Base-by-base conservation (phyloP, 2,113 vertebrate genomes). In the Neopipo cinnamomea region DNA sequence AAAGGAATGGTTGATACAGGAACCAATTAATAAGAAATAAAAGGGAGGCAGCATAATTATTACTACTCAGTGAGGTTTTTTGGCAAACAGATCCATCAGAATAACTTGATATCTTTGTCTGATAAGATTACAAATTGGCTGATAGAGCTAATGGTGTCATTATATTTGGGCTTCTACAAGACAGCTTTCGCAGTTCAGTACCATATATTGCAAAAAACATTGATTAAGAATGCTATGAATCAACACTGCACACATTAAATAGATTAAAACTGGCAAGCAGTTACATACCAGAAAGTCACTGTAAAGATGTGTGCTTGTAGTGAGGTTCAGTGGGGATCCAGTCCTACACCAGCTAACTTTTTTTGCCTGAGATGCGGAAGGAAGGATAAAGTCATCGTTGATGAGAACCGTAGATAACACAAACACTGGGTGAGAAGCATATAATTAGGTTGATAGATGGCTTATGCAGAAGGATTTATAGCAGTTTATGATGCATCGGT, bases 161-260 rank as follows among this genome's bases (percentile, higher is more conserved):
- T 95, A 89, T 95, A 95, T 94, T 95, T 87, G 94, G 94, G 31
- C 44, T 94, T 87, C 89, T 65, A 61, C 44, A 41, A 47, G 86
- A 41, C 5, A 8, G 59, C 62, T 76, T 50, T 59, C 28, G 21
- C 31, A 66, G 41, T 67, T 67, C 65, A 89, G n/a, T 78, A 65
- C 91, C 84, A 89, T 92, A 82, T 95, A 95, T 52, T 95, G 92
- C 86, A 91, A 79, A 94, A 88, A 84, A 25, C 0, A 0, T 35
- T 59, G 68, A 55, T 65, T 52, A 56, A 81, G 49, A 85, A 68
- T 68, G 61, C 44, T 66, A 3, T 82, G 73, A 85, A 89, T 71
- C 86, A 85, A 91, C 68, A 55, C 27, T 47, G 55, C 27, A 77
- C 70, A 92, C 7, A n/a, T 72, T 95, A 94, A 72, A 87, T 50